Base-by-base conservation (phyloP, 37 sponge, comb jelly and placozoan species). In the Cladorhizidae sp. region DNA sequence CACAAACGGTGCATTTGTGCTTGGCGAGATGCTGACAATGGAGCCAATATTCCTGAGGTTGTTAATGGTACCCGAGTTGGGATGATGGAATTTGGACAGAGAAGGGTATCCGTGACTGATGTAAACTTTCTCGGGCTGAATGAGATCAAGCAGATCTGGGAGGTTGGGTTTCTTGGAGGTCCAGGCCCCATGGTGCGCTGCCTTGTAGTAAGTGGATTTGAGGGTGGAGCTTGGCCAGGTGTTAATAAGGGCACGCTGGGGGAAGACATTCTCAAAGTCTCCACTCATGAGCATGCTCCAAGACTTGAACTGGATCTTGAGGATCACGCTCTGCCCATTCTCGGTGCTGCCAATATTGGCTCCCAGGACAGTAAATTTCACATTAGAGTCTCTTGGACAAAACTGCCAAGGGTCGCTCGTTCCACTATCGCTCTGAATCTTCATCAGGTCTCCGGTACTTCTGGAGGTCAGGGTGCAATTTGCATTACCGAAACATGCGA, bases 101-200 rank as follows among this genome's bases (percentile, higher is more conserved):
- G 23, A 36, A 39, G 77, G 77, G 38, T 76, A 76, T 2, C 62
- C 77, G 1, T 59, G 62, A 20, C 83, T 82, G 37, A 68, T 64
- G 67, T 68, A 82, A 0, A 35, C 83, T 22, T 33, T 68, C 33
- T 73, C 20, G 0, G 83, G 83, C 38, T 26, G 36, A 40, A 82
- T 74, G 15, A 20, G 33, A 2, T 9, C 39, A 0, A 82, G 52
- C 1, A 73, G 69, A 18, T 22, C 31, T 31, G 75, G 75, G 32
- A 55, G 14, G 65, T 82, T 82, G 11, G 75, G 56, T 39, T 76
- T 25, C 62, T 76, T 61, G 55, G 32, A 38, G 29, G 83, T 63
- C 74, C 83, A 74, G 8, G 83, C 75, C 28, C 83, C 83, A 49
- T 82, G 83, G 26, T 82, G 83, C 21, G 83, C 64, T n/a, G 74